A percentile compares a stretch with the other conserved stretches of the same genome.
phyloP scores from a whole-genome alignment of 1,140 invertebrate species.

The Drosophila pectinifera region DNA sequence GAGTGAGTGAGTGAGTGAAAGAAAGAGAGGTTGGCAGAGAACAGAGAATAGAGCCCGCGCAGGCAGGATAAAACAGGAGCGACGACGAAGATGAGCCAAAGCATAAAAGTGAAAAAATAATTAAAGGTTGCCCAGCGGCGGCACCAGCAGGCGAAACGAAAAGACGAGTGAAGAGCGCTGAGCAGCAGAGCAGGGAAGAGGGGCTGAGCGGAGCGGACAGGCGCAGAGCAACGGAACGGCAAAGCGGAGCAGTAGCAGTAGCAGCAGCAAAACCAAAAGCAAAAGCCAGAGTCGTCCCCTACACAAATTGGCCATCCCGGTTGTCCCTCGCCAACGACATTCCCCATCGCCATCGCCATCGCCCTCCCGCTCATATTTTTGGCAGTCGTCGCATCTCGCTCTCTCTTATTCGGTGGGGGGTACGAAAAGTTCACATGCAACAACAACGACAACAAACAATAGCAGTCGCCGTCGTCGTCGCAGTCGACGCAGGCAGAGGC shows the following conservation, averaged over 20 bases:
- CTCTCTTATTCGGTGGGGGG: conserved; percentile 47
- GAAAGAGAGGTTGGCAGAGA: conserved; percentile 36
- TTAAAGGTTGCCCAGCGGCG: conserved; percentile 62
- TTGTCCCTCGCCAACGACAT: conserved; percentile 17
- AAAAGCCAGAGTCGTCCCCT: conserved; percentile 17
- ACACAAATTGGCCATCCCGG: conserved; percentile 37
- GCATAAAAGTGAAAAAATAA: conserved; percentile 75
- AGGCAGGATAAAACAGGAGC: conserved; percentile 71
- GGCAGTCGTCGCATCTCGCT: conserved; percentile 42
- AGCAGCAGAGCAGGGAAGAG: conserved; percentile 2
- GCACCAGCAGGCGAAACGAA: conserved; percentile 19
- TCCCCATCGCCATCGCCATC: conserved; percentile 9
- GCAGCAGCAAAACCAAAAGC: conserved; percentile 26
- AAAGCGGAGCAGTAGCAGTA: conserved; percentile 27
- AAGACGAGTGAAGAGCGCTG: conserved; percentile 9
- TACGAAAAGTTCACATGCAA: conserved; percentile 61
- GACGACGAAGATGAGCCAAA: conserved; percentile 71
- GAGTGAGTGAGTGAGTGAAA: conserved; percentile 39
- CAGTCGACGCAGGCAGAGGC: conserved; percentile 17
- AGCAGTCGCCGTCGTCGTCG: conserved; percentile 32
- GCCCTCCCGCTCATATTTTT: conserved; percentile 37
- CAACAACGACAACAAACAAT: conserved; percentile 53
- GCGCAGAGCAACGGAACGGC: conserved; percentile 27
- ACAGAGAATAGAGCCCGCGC: conserved; percentile 49
- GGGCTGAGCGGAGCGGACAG: conserved; percentile 18